A percentile compares a stretch with the other conserved stretches of the same genome.
These are phyloP conservation scores for Lacanobia wlatinum DNA, from an alignment of 2,888 invertebrate genomes.

Conservation along the genomic window DNA sequence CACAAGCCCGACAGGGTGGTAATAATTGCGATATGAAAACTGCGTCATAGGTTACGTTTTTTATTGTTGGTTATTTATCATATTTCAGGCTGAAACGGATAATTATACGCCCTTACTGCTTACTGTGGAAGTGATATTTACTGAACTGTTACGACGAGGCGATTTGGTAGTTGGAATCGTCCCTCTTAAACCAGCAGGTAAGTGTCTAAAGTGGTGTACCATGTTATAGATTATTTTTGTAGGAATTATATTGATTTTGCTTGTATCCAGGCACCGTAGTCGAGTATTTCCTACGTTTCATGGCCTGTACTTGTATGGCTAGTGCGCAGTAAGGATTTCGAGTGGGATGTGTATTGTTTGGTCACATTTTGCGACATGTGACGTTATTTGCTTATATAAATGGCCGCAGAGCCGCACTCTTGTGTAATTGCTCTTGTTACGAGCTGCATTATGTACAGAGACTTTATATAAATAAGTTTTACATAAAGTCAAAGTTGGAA, in stretches of 20 bases:
- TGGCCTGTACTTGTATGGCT: conserved; percentile 3
- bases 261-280: conserved; percentile 28
- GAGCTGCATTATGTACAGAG: conserved; percentile 27
- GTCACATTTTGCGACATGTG: conserved; percentile 77
- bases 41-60: conserved; percentile 81
- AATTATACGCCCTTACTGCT: conserved; percentile 91
- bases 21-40: conserved; percentile 60
- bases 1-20: conserved; percentile 28
- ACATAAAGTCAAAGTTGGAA: conserved; percentile 28
- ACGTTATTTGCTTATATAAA: conserved; percentile 75
- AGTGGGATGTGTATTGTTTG: conserved; percentile 37
- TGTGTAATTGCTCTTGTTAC: conserved; percentile 68
- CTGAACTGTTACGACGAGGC: conserved; percentile 92
- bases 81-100: conserved; percentile 85
- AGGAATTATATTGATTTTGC: conserved; percentile 78
- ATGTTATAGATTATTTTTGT: conserved; percentile 62
- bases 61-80: conserved; percentile 68
- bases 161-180: conserved; percentile 92
- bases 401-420: conserved; percentile 55
- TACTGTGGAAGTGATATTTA: conserved; percentile 93
- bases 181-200: conserved; percentile 91
- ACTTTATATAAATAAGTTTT: conserved; percentile 47
- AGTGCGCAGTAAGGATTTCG: conserved; percentile 28
- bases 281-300: conserved; percentile 9
- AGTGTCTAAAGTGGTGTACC: conserved; percentile 64